These are phyloP conservation scores for Ophion ellenae DNA, from an alignment of 2,888 invertebrate species.

Conservation along the genomic window DNA sequence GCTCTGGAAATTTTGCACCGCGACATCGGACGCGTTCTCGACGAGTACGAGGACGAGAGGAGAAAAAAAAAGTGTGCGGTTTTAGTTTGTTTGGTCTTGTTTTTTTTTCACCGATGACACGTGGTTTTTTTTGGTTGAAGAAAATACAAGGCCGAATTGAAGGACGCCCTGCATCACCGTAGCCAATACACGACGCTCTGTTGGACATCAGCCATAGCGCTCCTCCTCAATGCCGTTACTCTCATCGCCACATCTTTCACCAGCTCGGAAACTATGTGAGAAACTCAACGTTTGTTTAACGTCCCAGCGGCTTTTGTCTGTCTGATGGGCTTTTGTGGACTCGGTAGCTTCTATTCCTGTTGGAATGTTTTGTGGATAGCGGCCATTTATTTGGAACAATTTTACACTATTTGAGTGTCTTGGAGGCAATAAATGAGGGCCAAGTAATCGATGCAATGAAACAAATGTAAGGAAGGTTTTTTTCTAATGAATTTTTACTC, in stretches of 20 bases:
- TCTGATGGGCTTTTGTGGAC: background rate
- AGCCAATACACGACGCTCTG: slow-evolving; percentile 88
- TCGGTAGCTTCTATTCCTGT: background rate
- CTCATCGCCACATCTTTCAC: slow-evolving; percentile 84
- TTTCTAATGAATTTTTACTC: too few species aligned
- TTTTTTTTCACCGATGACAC: background rate
- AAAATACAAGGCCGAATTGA: slow-evolving; percentile 84
- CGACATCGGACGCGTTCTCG: slow-evolving; percentile 88
- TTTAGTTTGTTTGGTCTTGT: background rate
- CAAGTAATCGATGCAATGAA: too few species aligned
- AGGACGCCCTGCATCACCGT: slow-evolving; percentile 85
- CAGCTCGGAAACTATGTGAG: slow-evolving; percentile 68
- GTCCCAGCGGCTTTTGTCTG: background rate
- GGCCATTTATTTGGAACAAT: background rate
- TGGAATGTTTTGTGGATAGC: background rate
- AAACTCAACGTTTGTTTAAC: background rate
- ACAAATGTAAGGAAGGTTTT: too few species aligned
- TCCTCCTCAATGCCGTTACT: slow-evolving; percentile 85
- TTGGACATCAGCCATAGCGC: slow-evolving; percentile 87
- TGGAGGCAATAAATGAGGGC: too few species aligned
- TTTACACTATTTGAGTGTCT: background rate
- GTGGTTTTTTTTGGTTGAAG: slow-evolving; percentile 76
- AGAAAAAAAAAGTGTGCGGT: slow-evolving; percentile 84
- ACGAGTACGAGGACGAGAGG: slow-evolving; percentile 87
- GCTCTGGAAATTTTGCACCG: slow-evolving; percentile 89